Percentiles rank a stretch among this genome's conserved stretches.
Conservation (phyloP, 2,113 vertebrate genomes). For the Sebastes fasciatus region DNA sequence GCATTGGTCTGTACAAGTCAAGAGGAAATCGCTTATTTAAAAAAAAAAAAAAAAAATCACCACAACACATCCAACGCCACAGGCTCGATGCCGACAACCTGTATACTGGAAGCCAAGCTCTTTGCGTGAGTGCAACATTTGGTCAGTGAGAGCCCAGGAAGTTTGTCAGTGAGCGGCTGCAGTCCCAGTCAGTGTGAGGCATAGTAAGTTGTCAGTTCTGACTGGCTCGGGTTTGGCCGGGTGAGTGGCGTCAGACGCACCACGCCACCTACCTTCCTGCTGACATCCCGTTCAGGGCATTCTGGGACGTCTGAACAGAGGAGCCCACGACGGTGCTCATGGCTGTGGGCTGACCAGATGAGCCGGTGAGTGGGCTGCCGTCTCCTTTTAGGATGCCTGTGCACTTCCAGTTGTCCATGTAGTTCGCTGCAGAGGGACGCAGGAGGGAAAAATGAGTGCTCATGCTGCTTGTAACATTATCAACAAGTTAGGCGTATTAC, state of each 20-base stretch:
- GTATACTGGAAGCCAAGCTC: slow-evolving; percentile 75
- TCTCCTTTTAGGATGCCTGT: slow-evolving; percentile 97
- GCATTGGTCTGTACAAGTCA: slow-evolving; percentile 48
- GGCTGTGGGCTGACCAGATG: slow-evolving; percentile 88
- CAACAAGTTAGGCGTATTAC: too few species aligned
- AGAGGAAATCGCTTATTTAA: not conserved
- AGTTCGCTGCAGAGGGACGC: slow-evolving; percentile 88
- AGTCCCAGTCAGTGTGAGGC: slow-evolving; percentile 72
- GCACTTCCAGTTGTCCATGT: slow-evolving; percentile 99
- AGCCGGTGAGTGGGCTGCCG: slow-evolving; percentile 93
- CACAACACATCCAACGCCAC: slow-evolving; percentile 42
- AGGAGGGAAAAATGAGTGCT: not conserved
- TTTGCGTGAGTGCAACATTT: slow-evolving; percentile 67
- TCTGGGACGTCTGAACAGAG: slow-evolving; percentile 88
- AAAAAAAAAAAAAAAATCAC: not conserved
- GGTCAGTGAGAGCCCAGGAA: slow-evolving; percentile 56
- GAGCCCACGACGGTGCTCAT: slow-evolving; percentile 88
- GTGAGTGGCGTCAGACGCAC: slow-evolving; percentile 62
- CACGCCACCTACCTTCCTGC: slow-evolving; percentile 91
- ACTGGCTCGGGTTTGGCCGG: slow-evolving; percentile 34
- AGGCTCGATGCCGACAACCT: slow-evolving; percentile 35
- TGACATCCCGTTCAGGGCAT: slow-evolving; percentile 90
- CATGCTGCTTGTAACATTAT: not conserved
- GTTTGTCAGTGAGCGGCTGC: slow-evolving; percentile 68
- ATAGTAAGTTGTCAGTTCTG: slow-evolving; percentile 66